Base-by-base conservation (phyloP, 2,888 invertebrate species). In the Chorisops tibialis region DNA sequence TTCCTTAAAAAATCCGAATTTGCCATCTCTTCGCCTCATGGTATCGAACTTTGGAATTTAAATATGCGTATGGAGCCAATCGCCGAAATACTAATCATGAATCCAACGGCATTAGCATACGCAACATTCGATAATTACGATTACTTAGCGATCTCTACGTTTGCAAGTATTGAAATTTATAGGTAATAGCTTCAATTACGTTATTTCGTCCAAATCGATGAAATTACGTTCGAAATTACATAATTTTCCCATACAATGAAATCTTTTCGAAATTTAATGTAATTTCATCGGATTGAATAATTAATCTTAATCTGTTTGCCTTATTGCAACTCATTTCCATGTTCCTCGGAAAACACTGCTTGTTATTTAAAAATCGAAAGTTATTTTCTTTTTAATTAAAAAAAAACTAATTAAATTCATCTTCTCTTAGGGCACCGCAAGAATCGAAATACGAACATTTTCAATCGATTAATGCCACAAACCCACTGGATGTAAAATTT, bases 401-500 rank as follows among this genome's bases (percentile, higher is more conserved):
- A 12, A 3, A 54, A 37, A n/a, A n/a, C n/a, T n/a, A n/a, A n/a
- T n/a, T n/a, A n/a, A n/a, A n/a, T n/a, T 19, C 22, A 18, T 24
- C 56, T 37, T 39, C 61, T 24, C 62, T 35, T 14, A 70, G 68
- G 22, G 68, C 65, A 0, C 35, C 21, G 0, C 63, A 63, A 12
- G 50, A 61, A 9, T 35, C 63, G 0, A 18, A 61, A 2, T 80
- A 80, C 54, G 59, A 67, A 11, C 68, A 73, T 3, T 71, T 74
- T 59, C 81, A 81, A 70, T 71, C 71, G 16, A 69, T 81, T n/a
- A 67, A 73, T 12, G 67, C 76, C 6, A 69, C 70, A 30, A 70
- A 70, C 18, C 76, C 77, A 9, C 66, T 72, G 0, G 71, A 76
- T 62, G 68, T 80, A 4, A 71, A 74, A 63, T 81, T 81, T 61